These are phyloP conservation scores for Sipha maydis DNA, from an alignment of 2,888 invertebrate genomes.

Conservation along the genomic window DNA sequence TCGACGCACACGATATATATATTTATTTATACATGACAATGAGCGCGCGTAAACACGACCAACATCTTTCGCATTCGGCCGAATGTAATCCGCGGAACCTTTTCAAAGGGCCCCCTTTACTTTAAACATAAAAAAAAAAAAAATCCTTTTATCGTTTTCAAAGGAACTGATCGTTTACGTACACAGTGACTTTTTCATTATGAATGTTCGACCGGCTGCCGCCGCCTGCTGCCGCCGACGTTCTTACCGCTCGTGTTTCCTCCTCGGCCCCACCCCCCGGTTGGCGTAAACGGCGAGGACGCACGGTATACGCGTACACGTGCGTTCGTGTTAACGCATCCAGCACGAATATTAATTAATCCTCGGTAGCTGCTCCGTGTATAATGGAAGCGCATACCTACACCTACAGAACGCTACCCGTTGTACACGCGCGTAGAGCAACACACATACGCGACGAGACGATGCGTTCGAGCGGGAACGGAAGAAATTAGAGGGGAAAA, in stretches of 20 bases:
- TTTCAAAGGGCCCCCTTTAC: not conserved
- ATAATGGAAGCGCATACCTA: too few relatives aligned
- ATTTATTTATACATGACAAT: too few relatives aligned
- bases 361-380: not conserved
- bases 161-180: not conserved
- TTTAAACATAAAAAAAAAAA: constrained; percentile 16
- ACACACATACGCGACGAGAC: not conserved
- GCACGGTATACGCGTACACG: not conserved
- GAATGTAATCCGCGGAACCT: constrained; percentile 19
- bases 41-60: too few relatives aligned
- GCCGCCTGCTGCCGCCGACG: not conserved
- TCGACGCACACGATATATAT: too few relatives aligned
- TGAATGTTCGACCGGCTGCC: not conserved
- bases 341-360: not conserved
- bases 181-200: constrained; percentile 42
- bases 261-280: not conserved
- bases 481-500: not conserved
- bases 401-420: too few relatives aligned
- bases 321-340: not conserved
- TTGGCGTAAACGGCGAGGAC: not conserved
- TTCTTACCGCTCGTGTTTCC: not conserved
- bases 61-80: constrained; percentile 7
- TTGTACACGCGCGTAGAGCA: too few relatives aligned
- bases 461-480: not conserved
- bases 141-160: not conserved